Evolutionary conservation across 2,888 invertebrate species (phyloP), one percentile per base, ranked within the genome.

Genomic region (Eupithecia subumbrata): DNA sequence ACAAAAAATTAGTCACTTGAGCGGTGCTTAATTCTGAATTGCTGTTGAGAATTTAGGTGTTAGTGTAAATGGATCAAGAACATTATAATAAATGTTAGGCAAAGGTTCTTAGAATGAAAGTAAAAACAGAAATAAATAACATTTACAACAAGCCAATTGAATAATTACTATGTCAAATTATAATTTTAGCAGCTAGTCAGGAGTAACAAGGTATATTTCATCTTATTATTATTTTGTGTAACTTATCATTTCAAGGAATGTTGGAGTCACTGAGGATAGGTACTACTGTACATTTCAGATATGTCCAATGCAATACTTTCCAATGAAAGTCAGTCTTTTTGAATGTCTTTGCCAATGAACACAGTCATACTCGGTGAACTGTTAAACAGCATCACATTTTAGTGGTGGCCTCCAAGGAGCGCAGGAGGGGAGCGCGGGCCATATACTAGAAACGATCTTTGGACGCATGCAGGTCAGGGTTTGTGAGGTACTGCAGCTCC

Each of bases 401-500:
- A 82, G 95, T 94, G 69, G 92, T 89, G 78, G 94, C 93, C 88
- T 94, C 94, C 74, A 95, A 86, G 69, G 94, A 94, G 92, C 94
- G 95, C 94, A 95, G 87, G 81, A 94, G 86, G 4, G 94, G 94
- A 81, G 94, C 94, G 81, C 94, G 94, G 91, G 94, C 95, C 93
- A 92, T 95, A 95, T 97, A 97, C 97, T 98, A 98, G 96, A 98
- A 98, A 85, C 98, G 96, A 91, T 98, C 98, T 90, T 98, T 98
- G 56, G 97, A 97, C 75, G 97, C 96, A 77, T 96, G 95, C 82
- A 96, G 90, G 80, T 96, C 96, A 9, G 96, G 96, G 91, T 97
- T 97, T 85, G 97, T 97, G 22, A 98, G 95, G 91, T 97, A 98
- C 89, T 98, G 98, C 69, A 98, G 95, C 88, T 98, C 98, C 89